Percentiles rank a stretch among this genome's conserved stretches.
Evolutionary conservation across 1,140 invertebrate species (phyloP).

Genomic region (Anastrepha obliqua): DNA sequence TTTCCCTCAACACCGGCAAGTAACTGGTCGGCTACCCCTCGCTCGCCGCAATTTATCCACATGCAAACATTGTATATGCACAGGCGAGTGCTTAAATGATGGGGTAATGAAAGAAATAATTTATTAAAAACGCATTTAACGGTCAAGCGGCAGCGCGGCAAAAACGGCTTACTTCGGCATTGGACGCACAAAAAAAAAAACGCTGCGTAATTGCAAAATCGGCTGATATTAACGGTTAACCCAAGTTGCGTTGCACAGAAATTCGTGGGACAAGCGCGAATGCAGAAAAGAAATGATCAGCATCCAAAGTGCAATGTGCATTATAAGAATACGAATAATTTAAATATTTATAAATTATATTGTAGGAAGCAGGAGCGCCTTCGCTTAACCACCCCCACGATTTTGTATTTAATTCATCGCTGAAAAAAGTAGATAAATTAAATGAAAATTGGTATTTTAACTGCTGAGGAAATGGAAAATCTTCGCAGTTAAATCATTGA

Average conservation of each 20-base stretch:
- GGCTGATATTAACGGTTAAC: conserved; percentile 21
- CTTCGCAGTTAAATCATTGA: too few species aligned
- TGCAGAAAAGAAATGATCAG: too few species aligned
- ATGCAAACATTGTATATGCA: background rate
- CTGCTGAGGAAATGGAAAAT: too few species aligned
- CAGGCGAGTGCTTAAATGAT: background rate
- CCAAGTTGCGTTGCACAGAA: background rate
- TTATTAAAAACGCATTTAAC: conserved; percentile 43
- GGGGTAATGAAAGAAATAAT: conserved; percentile 20
- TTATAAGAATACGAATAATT: too few species aligned
- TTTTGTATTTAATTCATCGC: too few species aligned
- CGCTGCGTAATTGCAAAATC: conserved; percentile 40
- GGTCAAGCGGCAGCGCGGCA: background rate
- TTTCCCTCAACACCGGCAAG: background rate
- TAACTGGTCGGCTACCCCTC: background rate
- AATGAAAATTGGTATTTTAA: too few species aligned
- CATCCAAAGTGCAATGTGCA: background rate
- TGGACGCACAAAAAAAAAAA: background rate
- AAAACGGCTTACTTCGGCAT: background rate
- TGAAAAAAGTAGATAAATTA: too few species aligned
- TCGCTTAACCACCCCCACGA: too few species aligned
- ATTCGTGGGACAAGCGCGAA: background rate
- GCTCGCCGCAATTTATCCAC: background rate
- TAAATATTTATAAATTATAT: too few species aligned
- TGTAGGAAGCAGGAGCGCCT: too few species aligned